Percentiles rank a stretch among this genome's conserved stretches.
phyloP scores from a whole-genome alignment of 2,888 invertebrate species.

The Clitarchus hookeri region DNA sequence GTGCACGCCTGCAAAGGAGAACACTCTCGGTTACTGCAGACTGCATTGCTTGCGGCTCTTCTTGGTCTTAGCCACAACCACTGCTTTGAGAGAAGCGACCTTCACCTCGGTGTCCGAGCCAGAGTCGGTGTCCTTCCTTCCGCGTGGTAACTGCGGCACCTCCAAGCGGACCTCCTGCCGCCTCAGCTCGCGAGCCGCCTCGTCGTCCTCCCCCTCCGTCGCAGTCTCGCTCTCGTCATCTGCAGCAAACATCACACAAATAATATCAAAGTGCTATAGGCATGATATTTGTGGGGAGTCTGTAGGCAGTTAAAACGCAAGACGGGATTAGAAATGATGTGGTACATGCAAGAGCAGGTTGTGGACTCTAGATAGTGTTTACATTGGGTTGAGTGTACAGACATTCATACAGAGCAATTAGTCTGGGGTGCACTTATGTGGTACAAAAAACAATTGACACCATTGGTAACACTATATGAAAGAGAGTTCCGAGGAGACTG shows the following conservation, averaged over 20 bases:
- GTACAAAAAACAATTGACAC: too few species aligned
- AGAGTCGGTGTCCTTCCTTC: conserved; percentile 58
- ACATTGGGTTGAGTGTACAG: too few species aligned
- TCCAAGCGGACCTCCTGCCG: conserved; percentile 70
- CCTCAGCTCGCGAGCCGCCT: conserved; percentile 67
- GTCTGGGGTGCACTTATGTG: too few species aligned
- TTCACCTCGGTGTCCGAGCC: conserved; percentile 76
- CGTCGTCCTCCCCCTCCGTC: conserved; percentile 73
- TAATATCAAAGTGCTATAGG: neutral
- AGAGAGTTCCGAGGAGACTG: too few species aligned
- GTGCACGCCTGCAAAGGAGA: too few species aligned
- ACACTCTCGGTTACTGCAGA: conserved; percentile 29
- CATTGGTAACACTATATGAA: too few species aligned
- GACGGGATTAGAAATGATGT: too few species aligned
- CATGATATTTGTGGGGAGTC: too few species aligned
- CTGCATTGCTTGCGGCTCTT: conserved; percentile 31
- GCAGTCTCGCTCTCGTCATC: conserved; percentile 72
- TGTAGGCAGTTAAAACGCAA: too few species aligned
- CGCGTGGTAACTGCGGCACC: conserved; percentile 56
- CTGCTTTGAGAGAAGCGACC: conserved; percentile 38
- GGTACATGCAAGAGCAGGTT: neutral
- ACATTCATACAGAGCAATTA: too few species aligned
- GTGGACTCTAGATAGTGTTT: too few species aligned
- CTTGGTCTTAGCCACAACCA: conserved; percentile 11
- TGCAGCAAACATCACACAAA: conserved; percentile 49